phyloP scores from a whole-genome alignment of 2,797 vertebrate genomes.

The Aselliscus stoliczkanus region DNA sequence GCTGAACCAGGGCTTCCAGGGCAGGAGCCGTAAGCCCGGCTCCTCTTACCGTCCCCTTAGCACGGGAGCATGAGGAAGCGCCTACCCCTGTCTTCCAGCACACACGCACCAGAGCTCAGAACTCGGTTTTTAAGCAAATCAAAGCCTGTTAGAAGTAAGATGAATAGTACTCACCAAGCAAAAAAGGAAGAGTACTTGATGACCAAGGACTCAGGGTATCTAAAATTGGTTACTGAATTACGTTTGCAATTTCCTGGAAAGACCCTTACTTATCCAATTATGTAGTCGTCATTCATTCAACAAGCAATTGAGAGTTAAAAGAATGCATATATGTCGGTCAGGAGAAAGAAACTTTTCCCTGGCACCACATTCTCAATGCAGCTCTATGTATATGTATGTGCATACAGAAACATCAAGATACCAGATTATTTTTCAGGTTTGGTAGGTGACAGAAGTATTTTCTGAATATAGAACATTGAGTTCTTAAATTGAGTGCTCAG shows the following conservation, averaged over 20 bases:
- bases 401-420: background rate
- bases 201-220: background rate
- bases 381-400: background rate
- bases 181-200: background rate
- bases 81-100: background rate
- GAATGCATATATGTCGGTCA: background rate
- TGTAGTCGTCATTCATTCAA: background rate
- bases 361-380: background rate
- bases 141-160: background rate
- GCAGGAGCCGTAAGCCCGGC: background rate
- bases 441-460: background rate
- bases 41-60: background rate
- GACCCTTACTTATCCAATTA: background rate
- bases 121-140: background rate
- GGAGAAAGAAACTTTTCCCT: background rate
- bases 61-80: background rate
- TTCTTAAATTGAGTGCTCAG: background rate
- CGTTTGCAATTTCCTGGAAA: background rate
- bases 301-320: constrained; percentile 22
- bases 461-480: background rate
- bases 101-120: background rate
- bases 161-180: background rate
- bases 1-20: background rate
- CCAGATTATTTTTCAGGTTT: background rate
- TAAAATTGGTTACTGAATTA: background rate